Evolutionary conservation across 2,113 vertebrate species (phyloP).

Genomic region (Eclectus roratus): DNA sequence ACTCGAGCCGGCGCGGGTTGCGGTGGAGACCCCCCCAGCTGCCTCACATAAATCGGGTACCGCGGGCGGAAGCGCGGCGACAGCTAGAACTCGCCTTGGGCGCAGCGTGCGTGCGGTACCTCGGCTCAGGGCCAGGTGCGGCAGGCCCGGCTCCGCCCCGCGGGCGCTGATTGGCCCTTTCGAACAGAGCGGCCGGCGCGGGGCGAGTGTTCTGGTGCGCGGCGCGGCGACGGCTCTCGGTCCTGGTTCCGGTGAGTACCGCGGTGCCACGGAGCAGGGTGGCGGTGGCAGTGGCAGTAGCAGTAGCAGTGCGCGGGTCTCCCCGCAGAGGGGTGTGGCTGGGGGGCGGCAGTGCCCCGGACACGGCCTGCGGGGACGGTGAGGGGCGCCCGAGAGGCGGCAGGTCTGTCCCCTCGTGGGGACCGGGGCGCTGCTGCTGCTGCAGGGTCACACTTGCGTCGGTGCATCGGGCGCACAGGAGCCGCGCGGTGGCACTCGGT

Average conservation of each 20-base stretch:
- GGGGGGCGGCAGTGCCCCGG: background rate
- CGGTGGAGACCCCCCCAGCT: no score
- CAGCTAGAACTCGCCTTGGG: no score
- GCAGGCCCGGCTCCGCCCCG: background rate
- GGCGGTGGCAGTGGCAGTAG: background rate
- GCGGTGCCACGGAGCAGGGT: background rate
- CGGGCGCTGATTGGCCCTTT: constrained; percentile 67
- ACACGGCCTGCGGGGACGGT: background rate
- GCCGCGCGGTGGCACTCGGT: background rate
- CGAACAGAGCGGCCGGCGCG: constrained; percentile 66
- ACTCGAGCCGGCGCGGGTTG: no score
- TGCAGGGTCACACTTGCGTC: background rate
- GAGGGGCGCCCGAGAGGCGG: background rate
- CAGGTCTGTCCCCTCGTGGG: background rate
- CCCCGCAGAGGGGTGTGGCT: background rate
- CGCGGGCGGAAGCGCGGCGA: no score
- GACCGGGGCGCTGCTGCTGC: background rate
- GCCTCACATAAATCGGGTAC: no score
- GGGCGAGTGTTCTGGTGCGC: background rate
- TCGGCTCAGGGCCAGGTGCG: background rate
- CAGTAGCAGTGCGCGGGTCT: background rate
- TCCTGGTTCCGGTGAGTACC: background rate
- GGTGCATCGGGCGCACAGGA: background rate
- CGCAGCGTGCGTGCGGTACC: background rate
- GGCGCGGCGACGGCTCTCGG: background rate